A percentile compares a stretch with the other conserved stretches of the same genome.
Evolutionary conservation across 2,113 vertebrate species (phyloP).

Genomic region (Neogale vison): DNA sequence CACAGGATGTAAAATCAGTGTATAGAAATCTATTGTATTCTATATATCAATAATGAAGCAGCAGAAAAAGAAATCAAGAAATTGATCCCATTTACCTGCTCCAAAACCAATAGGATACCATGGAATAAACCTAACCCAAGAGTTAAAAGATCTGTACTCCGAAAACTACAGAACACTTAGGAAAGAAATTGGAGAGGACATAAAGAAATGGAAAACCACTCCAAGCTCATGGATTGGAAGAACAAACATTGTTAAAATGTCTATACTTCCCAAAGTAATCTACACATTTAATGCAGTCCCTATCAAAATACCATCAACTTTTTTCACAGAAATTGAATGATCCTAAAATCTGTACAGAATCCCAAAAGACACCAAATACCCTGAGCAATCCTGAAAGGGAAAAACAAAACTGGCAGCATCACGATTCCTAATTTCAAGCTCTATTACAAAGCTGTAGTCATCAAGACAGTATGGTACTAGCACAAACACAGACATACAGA

Average conservation of each 20-base stretch:
- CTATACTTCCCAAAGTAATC: background rate
- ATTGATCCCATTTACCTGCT: background rate
- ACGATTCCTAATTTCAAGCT: background rate
- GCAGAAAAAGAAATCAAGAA: background rate
- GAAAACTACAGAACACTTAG: background rate
- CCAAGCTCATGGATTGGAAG: background rate
- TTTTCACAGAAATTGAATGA: background rate
- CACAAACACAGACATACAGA: background rate
- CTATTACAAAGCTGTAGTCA: background rate
- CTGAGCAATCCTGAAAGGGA: background rate
- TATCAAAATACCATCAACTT: background rate
- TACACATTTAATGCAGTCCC: background rate
- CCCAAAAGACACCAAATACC: background rate
- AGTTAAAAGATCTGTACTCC: background rate
- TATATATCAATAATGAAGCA: background rate
- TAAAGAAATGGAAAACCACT: background rate
- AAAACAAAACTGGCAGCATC: background rate
- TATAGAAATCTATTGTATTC: background rate
- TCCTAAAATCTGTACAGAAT: background rate
- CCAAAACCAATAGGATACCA: background rate
- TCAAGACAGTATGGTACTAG: background rate
- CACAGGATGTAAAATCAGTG: background rate
- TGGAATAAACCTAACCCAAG: background rate
- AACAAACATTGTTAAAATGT: background rate
- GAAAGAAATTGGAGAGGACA: background rate